phyloP scores from a whole-genome alignment of 2,113 vertebrate genomes.

The Sclerurus mexicanus region DNA sequence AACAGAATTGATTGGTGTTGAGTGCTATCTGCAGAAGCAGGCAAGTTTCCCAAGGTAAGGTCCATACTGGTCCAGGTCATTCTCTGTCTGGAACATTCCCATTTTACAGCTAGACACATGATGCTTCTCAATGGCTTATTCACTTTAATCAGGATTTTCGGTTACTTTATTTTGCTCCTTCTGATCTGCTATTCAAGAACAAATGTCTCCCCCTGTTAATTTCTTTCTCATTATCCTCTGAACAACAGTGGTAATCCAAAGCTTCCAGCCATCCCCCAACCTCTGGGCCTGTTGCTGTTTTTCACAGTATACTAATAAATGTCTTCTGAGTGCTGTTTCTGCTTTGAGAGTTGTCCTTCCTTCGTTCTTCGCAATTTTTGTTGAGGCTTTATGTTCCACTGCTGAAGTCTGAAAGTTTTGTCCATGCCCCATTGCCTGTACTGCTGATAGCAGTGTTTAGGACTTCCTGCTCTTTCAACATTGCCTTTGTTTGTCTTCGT shows the following conservation, averaged over 20 bases:
- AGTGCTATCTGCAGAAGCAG: neutral
- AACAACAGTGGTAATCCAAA: neutral
- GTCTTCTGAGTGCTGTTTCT: neutral
- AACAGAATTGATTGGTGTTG: neutral
- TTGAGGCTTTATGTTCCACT: neutral
- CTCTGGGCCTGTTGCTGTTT: neutral
- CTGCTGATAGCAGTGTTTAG: neutral
- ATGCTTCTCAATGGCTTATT: neutral
- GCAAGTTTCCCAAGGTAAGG: neutral
- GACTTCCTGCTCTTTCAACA: neutral
- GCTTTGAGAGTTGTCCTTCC: neutral
- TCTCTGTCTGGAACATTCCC: neutral
- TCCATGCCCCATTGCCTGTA: neutral
- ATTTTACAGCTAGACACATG: neutral
- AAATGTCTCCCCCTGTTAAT: neutral
- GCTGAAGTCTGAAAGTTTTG: neutral
- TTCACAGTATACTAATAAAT: neutral
- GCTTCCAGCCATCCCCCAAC: neutral
- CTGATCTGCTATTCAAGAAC: neutral
- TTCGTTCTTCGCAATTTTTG: neutral
- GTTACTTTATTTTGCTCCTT: neutral
- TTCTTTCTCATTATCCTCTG: neutral
- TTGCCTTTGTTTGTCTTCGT: rapidly evolving
- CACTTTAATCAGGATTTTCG: neutral
- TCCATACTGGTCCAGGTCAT: neutral